Conservation (phyloP, 2,113 vertebrate genomes). For the Coptodon bakossiorum region DNA sequence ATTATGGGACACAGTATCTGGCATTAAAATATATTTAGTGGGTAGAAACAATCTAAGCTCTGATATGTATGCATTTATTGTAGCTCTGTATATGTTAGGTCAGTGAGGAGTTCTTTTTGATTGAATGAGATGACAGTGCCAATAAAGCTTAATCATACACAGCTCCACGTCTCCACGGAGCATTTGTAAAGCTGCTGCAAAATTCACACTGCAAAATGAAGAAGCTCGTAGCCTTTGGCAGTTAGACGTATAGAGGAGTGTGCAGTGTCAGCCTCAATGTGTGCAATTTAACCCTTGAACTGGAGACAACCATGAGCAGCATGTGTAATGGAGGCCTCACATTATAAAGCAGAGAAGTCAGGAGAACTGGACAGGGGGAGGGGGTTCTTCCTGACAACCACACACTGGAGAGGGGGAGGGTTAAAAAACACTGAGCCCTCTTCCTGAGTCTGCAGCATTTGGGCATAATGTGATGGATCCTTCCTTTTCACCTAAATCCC, state of each 20-base stretch:
- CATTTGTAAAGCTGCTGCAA: not conserved
- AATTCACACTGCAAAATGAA: not conserved
- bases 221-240: not conserved
- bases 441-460: conserved; percentile 35
- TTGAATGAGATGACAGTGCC: not conserved
- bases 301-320: conserved; percentile 16
- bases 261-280: not conserved
- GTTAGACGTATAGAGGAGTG: not conserved
- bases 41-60: not conserved
- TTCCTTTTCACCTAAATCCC: not conserved
- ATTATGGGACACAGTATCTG: not conserved
- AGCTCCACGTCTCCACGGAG: not conserved
- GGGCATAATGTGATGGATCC: conserved; percentile 34
- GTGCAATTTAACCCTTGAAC: conserved; percentile 41
- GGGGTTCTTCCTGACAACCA: conserved; percentile 54
- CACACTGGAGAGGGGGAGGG: conserved; percentile 54
- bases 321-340: conserved; percentile 51
- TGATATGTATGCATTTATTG: not conserved
- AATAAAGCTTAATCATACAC: not conserved
- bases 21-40: not conserved
- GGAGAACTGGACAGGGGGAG: conserved; percentile 42
- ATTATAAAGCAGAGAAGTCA: conserved; percentile 43
- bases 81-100: not conserved
- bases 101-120: not conserved
- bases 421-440: conserved; percentile 39